Evolutionary conservation across 2,888 invertebrate species (phyloP), one percentile per base, ranked within the genome.

Genomic region (Alsophila aescularia): DNA sequence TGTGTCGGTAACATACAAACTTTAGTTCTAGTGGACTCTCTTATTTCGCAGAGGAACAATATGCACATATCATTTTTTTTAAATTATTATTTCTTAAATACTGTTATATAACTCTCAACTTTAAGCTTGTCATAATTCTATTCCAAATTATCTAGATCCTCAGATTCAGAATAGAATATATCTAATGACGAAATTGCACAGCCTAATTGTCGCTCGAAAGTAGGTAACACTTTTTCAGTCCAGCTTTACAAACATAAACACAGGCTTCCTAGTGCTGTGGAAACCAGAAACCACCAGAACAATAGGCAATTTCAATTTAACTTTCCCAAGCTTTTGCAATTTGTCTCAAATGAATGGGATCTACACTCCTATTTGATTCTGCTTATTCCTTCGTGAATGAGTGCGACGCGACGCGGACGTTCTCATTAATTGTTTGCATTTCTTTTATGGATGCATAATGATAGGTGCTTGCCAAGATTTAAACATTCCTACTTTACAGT

Each of bases 261-360:
- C 60, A 61, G 60, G 45, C 74, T 80, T 80, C 77, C 78, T 75
- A 53, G 70, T 73, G 53, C 62, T 79, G 79, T 81, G 81, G 77
- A 81, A 81, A 81, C 81, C 80, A 81, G 81, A 81, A 81, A 70
- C 64, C 31, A 24, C 36, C 29, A 36, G 52, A 69, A 81, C 80
- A 81, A 81, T 81, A 59, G 79, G 65, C 69, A 69, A 68, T 77
- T 72, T 72, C 73, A 74, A 77, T 76, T 72, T 71, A 75, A 72
- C 73, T 76, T 72, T 72, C 74, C 65, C 77, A 77, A 74, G 74
- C 72, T 70, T 71, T 76, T 76, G 76, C 73, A 75, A 75, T 75
- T 78, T 72, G 78, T 75, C 69, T 77, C 69, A 74, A 77, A 73
- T 75, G 70, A 73, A 78, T 77, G 69, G 70, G 66, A 62, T 50